phyloP scores from a whole-genome alignment of 2,888 invertebrate genomes.

The Chloroclysta siterata region DNA sequence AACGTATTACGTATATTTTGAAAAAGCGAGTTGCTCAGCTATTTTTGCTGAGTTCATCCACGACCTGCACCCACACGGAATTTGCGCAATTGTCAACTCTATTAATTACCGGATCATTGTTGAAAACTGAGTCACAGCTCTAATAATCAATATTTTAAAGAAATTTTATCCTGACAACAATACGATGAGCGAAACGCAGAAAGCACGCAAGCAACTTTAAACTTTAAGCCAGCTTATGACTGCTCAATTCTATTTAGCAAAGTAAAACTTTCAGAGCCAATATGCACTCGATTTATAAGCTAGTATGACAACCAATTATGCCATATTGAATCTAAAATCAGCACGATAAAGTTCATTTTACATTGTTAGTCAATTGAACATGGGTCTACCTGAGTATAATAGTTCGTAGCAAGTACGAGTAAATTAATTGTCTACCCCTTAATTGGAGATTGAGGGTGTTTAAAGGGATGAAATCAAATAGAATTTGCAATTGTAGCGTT shows the following conservation, averaged over 20 bases:
- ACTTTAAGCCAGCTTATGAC: neutral
- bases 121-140: constrained; percentile 38
- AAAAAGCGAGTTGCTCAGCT: constrained; percentile 16
- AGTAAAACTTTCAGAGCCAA: neutral
- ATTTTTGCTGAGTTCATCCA: constrained; percentile 24
- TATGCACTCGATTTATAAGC: neutral
- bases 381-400: constrained; percentile 24
- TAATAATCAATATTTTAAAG: constrained; percentile 7
- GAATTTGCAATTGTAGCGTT: constrained; percentile 24
- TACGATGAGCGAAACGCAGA: neutral
- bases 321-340: neutral
- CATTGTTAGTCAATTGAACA: neutral
- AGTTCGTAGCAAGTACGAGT: constrained; percentile 27
- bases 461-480: constrained; percentile 39
- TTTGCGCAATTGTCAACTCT: constrained; percentile 72
- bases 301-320: neutral
- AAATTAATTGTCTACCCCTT: constrained; percentile 41
- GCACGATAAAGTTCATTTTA: neutral
- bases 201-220: neutral
- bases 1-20: too few species aligned
- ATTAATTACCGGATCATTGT: constrained; percentile 75
- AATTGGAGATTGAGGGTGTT: constrained; percentile 44
- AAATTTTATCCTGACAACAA: neutral
- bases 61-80: constrained; percentile 63
- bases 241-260: neutral